These are phyloP conservation scores for Caenorhabditis panamensis DNA, from an alignment of 2,888 invertebrate genomes.

Conservation along the genomic window DNA sequence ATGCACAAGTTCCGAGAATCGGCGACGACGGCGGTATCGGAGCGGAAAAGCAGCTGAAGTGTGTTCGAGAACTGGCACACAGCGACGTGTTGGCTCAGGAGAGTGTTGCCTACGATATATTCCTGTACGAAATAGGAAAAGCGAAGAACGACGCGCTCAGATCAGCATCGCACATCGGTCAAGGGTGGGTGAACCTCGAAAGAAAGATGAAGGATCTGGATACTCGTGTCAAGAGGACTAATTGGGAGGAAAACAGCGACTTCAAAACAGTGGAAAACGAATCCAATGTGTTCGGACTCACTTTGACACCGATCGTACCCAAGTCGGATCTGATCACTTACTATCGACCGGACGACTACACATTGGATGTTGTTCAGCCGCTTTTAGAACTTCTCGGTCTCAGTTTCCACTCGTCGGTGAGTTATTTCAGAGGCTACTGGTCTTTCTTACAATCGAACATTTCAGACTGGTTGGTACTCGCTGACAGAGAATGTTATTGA, in stretches of 20 bases:
- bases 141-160: not conserved
- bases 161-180: not conserved
- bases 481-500: constrained; percentile 32
- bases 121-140: not conserved
- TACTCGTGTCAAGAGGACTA: constrained; percentile 25
- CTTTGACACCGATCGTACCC: no score
- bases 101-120: constrained; percentile 1
- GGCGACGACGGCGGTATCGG: constrained; percentile 29
- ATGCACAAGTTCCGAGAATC: constrained; percentile 34
- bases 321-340: not conserved
- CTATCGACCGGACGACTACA: not conserved
- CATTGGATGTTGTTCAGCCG: constrained; percentile 36
- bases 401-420: constrained; percentile 29
- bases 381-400: constrained; percentile 47
- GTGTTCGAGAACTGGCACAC: not conserved
- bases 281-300: no score
- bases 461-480: constrained; percentile 32
- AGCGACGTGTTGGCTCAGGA: not conserved
- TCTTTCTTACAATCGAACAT: not conserved
- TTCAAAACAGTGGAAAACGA: not conserved
- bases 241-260: not conserved
- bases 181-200: constrained; percentile 34
- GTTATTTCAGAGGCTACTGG: constrained; percentile 4
- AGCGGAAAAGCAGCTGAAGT: not conserved
- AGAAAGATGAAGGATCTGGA: constrained; percentile 41